Percentiles rank a stretch among this genome's conserved stretches.
Conservation (phyloP, 1,140 invertebrate species). For the Saccostrea glomerata region DNA sequence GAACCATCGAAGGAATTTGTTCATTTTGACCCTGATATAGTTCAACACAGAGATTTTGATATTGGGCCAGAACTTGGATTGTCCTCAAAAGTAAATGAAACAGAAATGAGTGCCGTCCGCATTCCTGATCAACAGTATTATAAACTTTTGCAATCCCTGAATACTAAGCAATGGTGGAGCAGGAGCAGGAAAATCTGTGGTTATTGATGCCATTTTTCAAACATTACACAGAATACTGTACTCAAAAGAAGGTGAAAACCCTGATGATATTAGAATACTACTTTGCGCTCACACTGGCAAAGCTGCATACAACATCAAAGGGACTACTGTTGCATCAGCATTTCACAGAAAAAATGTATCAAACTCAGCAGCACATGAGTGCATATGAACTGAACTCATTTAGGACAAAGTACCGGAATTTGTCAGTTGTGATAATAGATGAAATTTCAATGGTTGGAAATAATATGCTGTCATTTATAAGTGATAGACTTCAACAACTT, state of each 20-base stretch:
- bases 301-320: no score
- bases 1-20: slow-evolving; percentile 41
- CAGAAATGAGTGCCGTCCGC: slow-evolving; percentile 41
- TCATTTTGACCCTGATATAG: slow-evolving; percentile 51
- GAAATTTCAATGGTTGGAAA: no score
- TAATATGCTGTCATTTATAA: no score
- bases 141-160: slow-evolving; percentile 38
- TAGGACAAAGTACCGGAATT: slow-evolving; percentile 38
- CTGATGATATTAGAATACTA: slow-evolving; percentile 49
- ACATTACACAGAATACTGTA: neutral
- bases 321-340: no score
- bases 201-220: slow-evolving; percentile 46
- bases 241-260: slow-evolving; percentile 51
- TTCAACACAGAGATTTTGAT: slow-evolving; percentile 50
- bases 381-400: slow-evolving; percentile 50
- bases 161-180: slow-evolving; percentile 57
- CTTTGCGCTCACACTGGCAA: slow-evolving; percentile 55
- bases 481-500: no score
- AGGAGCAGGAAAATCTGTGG: slow-evolving; percentile 56
- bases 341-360: no score
- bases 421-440: slow-evolving; percentile 14
- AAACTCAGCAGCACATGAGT: neutral
- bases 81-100: slow-evolving; percentile 9
- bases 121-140: slow-evolving; percentile 45
- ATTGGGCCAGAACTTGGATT: slow-evolving; percentile 38